Percentiles rank a stretch among this genome's conserved stretches.
These are phyloP conservation scores for Sisyra terminalis DNA, from an alignment of 2,888 invertebrate genomes.

Conservation along the genomic window DNA sequence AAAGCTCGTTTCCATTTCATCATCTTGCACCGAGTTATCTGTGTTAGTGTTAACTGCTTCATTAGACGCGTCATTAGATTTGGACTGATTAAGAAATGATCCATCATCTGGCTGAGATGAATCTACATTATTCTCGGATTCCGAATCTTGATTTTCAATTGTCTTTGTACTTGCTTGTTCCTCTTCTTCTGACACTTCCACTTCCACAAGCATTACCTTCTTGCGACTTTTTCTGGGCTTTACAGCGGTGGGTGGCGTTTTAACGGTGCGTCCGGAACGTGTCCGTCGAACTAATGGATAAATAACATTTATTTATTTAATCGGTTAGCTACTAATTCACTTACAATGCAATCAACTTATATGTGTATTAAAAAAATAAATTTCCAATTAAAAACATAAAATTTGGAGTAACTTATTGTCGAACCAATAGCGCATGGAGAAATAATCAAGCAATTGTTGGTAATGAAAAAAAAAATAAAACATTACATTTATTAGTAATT, in stretches of 20 bases:
- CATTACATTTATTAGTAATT: no score
- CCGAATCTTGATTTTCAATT: neutral
- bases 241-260: slow-evolving; percentile 19
- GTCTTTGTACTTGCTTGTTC: slow-evolving; percentile 7
- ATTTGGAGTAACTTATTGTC: no score
- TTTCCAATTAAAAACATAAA: no score
- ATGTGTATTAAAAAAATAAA: no score
- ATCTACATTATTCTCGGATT: neutral
- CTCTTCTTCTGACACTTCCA: slow-evolving; percentile 29
- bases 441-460: no score
- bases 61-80: no score
- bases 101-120: neutral
- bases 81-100: slow-evolving; percentile 2
- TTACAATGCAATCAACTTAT: no score
- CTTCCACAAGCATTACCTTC: slow-evolving; percentile 27
- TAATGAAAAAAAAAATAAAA: no score
- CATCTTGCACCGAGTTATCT: neutral
- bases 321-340: no score
- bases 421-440: no score
- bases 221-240: slow-evolving; percentile 24
- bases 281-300: slow-evolving; percentile 32
- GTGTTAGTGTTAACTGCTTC: neutral
- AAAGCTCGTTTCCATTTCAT: slow-evolving; percentile 3
- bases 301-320: slow-evolving; percentile 5
- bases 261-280: slow-evolving; percentile 34